Conservation (phyloP, 2,888 invertebrate species). For the Patella ulyssiponensis region DNA sequence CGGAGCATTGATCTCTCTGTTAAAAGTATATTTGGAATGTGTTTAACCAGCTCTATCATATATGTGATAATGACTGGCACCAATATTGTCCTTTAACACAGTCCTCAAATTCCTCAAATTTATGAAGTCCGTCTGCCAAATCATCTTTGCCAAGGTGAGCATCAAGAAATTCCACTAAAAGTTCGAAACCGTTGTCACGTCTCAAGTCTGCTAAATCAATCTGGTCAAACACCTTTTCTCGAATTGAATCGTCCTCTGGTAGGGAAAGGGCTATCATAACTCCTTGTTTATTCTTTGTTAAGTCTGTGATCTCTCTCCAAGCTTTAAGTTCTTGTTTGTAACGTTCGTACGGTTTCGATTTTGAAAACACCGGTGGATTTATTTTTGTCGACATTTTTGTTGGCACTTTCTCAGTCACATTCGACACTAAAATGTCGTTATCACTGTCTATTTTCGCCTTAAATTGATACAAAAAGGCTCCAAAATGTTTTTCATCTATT, state of each 20-base stretch:
- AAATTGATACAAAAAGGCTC: not conserved
- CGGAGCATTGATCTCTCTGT: too few relatives aligned
- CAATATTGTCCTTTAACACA: too few relatives aligned
- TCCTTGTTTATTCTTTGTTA: not conserved
- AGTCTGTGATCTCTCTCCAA: not conserved
- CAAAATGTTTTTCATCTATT: conserved; percentile 1
- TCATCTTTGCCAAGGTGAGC: not conserved
- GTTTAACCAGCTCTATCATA: too few relatives aligned
- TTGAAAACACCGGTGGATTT: not conserved
- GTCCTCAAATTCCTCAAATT: conserved; percentile 15
- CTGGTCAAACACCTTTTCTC: conserved; percentile 15
- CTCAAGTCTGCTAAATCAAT: conserved; percentile 1
- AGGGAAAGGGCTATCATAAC: not conserved
- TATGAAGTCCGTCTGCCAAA: not conserved
- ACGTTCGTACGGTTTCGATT: not conserved
- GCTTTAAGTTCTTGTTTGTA: conserved; percentile 1
- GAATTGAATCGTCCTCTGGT: not conserved
- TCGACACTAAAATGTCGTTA: conserved; percentile 3
- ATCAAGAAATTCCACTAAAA: conserved; percentile 2
- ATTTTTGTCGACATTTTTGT: not conserved
- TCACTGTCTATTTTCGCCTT: conserved; percentile 3
- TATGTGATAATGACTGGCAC: too few relatives aligned
- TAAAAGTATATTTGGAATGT: too few relatives aligned
- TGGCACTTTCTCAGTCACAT: not conserved
- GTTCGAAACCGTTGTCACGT: not conserved